Conservation (phyloP, 2,797 vertebrate species). For the Tauraco hartlaubi region DNA sequence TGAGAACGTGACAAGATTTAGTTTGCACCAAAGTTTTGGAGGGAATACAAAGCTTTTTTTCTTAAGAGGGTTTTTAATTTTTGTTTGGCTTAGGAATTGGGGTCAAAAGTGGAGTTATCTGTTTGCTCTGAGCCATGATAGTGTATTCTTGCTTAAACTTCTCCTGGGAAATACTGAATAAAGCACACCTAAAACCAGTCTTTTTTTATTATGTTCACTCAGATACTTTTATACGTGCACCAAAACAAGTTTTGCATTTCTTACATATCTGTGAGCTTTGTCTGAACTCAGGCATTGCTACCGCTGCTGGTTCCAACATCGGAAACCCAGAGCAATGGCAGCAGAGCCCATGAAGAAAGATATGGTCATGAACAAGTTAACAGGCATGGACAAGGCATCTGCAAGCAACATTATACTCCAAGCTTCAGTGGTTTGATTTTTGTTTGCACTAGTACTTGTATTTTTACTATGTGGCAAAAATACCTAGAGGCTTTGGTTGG, state of each 20-base stretch:
- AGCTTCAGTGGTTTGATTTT: neutral
- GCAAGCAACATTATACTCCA: neutral
- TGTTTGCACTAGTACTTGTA: neutral
- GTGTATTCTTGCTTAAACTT: neutral
- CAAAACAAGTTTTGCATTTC: neutral
- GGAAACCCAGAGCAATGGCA: neutral
- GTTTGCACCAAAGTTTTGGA: neutral
- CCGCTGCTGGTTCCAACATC: neutral
- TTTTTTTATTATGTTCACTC: neutral
- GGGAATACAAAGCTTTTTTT: neutral
- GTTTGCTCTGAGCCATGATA: neutral
- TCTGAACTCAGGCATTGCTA: neutral
- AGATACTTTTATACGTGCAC: neutral
- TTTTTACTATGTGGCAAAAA: conserved; percentile 38
- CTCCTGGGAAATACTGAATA: neutral
- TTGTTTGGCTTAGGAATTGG: neutral
- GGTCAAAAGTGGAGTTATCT: neutral
- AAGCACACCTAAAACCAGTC: neutral
- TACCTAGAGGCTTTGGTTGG: neutral
- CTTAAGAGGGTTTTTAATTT: neutral
- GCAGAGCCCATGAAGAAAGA: neutral
- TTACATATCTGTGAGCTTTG: neutral
- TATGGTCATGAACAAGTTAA: neutral
- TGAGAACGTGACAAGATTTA: neutral
- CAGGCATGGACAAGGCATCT: neutral